Evolutionary conservation across 2,888 invertebrate genomes (phyloP), one percentile per base, ranked within the genome.

Genomic region (Netelia inedita): DNA sequence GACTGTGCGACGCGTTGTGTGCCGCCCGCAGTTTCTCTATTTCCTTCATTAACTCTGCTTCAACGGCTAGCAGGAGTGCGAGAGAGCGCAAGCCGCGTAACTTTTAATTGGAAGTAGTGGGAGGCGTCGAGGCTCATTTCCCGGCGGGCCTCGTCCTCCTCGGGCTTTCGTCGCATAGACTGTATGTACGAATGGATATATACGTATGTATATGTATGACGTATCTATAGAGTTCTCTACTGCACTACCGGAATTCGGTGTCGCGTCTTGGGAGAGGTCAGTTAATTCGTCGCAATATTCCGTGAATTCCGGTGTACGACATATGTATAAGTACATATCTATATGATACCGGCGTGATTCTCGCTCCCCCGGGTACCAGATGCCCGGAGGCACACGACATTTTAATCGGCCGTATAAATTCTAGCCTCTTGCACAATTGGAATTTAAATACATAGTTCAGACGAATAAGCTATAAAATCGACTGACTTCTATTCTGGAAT

Each of bases 91-190:
- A 82, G 85, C 82, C 85, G 91, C 90, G 91, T 91, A 93, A 93
- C 92, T 93, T 93, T 93, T 93, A 93, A 93, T 93, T 93, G 93
- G 92, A 92, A 92, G 91, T 92, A 91, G 92, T 90, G 91, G 91
- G 91, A 85, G 90, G 91, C 90, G 91, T 89, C 90, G 90, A 89
- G 90, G 90, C 91, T 92, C 92, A 93, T 93, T 93, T 93, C 91
- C 92, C 92, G 90, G 88, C 88, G 90, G 92, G 89, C 91, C 82
- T 71, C 85, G 68, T 68, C 41, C 74, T 76, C 55, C 43, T 57
- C 55, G 65, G 16, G 66, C 57, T 75, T 75, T 75, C 79, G 66
- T 63, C 73, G 53, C 14, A 63, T 73, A 16, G 21, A 55, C 21
- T 66, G 28, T 72, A 23, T 71, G 55, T 79, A 72, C 21, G 50